phyloP scores from a whole-genome alignment of 53 echinoderm and acorn worm species.

The Apostichopus leukothele region DNA sequence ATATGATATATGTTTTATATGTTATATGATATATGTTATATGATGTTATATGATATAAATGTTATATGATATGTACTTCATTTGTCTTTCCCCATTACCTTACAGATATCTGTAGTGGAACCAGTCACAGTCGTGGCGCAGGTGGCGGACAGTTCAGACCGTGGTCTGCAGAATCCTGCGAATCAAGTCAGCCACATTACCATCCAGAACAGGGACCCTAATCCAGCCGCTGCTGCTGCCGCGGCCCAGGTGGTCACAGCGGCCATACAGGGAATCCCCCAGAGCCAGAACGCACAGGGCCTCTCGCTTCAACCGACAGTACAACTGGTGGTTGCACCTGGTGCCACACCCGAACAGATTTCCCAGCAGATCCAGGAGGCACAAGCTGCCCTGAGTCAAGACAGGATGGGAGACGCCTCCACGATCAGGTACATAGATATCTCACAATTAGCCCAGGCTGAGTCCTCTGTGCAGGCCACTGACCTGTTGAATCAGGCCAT shows the following conservation, averaged over 20 bases:
- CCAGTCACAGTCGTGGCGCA: conserved; percentile 79
- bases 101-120: conserved; percentile 43
- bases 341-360: conserved; percentile 28
- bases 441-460: conserved; percentile 70
- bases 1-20: no score
- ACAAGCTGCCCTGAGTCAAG: conserved; percentile 35
- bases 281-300: conserved; percentile 27
- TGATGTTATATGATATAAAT: no score
- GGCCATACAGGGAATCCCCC: conserved; percentile 56
- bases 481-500: conserved; percentile 95
- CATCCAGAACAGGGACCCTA: conserved; percentile 58
- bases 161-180: conserved; percentile 62
- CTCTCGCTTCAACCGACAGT: conserved; percentile 50
- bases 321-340: conserved; percentile 58
- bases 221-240: conserved; percentile 56
- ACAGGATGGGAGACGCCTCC: conserved; percentile 34
- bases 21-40: no score
- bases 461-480: conserved; percentile 80
- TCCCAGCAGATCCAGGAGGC: conserved; percentile 49
- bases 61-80: no score
- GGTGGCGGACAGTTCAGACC: conserved; percentile 63
- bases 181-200: conserved; percentile 58
- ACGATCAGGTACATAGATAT: conserved; percentile 80
- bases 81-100: no score
- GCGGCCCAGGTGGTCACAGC: conserved; percentile 49